Evolutionary conservation across 2,888 invertebrate species (phyloP).

Genomic region (Magallana nippona): DNA sequence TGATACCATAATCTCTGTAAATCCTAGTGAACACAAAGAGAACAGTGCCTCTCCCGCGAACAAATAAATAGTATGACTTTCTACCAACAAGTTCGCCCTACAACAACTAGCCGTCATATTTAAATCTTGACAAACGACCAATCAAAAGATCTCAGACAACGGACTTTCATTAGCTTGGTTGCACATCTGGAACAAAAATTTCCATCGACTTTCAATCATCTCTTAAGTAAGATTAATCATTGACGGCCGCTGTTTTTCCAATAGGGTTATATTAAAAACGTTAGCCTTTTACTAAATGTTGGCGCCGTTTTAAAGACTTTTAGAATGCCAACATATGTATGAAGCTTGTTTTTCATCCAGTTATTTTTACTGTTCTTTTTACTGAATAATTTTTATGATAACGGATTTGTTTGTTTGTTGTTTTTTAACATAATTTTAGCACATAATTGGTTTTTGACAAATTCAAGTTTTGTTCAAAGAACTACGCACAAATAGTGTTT

Average conservation of each 20-base stretch:
- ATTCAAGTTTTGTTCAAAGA: too few species aligned
- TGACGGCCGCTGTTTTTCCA: not conserved
- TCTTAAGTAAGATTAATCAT: not conserved
- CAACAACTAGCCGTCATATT: not conserved
- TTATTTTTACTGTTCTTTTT: too few species aligned
- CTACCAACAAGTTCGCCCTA: not conserved
- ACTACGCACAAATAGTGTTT: too few species aligned
- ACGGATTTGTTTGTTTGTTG: too few species aligned
- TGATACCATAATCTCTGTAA: constrained; percentile 9
- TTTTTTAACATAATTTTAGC: too few species aligned
- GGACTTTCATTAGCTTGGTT: not conserved
- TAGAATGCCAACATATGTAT: too few species aligned
- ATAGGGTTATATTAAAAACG: too few species aligned
- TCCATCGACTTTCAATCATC: not conserved
- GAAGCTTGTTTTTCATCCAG: too few species aligned
- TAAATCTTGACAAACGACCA: constrained; percentile 29
- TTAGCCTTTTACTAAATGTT: too few species aligned
- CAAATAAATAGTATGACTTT: constrained; percentile 21
- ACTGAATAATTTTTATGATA: too few species aligned
- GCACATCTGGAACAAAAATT: not conserved
- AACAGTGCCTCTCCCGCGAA: constrained; percentile 26
- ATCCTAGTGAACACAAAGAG: not conserved
- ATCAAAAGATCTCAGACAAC: not conserved
- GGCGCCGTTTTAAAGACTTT: too few species aligned
- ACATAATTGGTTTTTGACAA: too few species aligned